phyloP scores from a whole-genome alignment of 2,113 vertebrate species.

The Callospermophilus lateralis region DNA sequence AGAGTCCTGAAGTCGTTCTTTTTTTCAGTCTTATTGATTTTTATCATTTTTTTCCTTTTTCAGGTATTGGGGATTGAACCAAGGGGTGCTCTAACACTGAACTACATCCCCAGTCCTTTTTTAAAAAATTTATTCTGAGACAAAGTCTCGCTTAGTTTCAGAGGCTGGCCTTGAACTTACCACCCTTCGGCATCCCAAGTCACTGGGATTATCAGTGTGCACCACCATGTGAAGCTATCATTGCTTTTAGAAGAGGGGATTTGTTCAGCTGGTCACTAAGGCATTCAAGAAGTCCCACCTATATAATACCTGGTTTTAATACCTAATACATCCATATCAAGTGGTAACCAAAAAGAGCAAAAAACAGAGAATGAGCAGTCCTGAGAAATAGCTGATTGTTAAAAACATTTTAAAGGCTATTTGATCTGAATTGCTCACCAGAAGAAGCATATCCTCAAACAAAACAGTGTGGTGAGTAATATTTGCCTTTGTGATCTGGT shows the following conservation, averaged over 20 bases:
- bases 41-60: not conserved
- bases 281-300: not conserved
- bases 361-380: not conserved
- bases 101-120: no score
- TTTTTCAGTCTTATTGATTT: conserved; percentile 8
- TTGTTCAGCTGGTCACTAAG: conserved; percentile 9
- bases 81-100: no score
- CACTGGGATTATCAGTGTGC: no score
- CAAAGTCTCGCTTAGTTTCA: no score
- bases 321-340: not conserved
- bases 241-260: not conserved
- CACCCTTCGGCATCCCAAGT: no score
- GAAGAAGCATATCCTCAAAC: conserved; percentile 29
- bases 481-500: not conserved
- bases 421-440: conserved; percentile 3
- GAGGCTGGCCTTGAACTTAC: no score
- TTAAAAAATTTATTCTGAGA: no score
- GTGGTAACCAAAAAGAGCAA: not conserved
- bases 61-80: not conserved
- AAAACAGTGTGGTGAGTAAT: not conserved
- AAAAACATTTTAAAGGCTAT: conserved; percentile 30
- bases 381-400: conserved; percentile 29
- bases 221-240: not conserved
- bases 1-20: conserved; percentile 5
- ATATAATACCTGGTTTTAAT: no score